phyloP scores from a whole-genome alignment of 2,797 vertebrate genomes.

The Tokudaia muenninki region DNA sequence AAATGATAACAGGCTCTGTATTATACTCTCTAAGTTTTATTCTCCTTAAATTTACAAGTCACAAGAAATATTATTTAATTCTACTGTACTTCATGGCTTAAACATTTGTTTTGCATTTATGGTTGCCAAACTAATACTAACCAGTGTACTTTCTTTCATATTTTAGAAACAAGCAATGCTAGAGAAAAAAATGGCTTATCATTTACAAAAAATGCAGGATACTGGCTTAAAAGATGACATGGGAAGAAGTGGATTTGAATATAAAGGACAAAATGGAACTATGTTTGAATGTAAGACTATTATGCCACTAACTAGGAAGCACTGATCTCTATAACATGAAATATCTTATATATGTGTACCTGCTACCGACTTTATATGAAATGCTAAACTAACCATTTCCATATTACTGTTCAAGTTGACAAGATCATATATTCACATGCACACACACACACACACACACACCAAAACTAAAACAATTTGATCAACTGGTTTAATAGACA shows the following conservation, averaged over 20 bases:
- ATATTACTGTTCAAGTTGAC: neutral
- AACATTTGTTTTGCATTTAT: slow-evolving; percentile 3
- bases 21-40: neutral
- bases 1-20: neutral
- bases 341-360: neutral
- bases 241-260: slow-evolving; percentile 58
- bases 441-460: neutral
- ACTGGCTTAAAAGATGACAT: slow-evolving; percentile 59
- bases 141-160: slow-evolving; percentile 28
- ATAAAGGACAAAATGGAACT: slow-evolving; percentile 46
- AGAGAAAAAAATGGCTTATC: slow-evolving; percentile 86
- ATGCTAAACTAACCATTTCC: neutral
- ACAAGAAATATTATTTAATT: neutral
- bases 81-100: neutral
- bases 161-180: slow-evolving; percentile 84
- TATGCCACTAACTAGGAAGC: slow-evolving; percentile 40
- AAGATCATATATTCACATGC: neutral
- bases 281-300: slow-evolving; percentile 63
- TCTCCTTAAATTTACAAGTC: neutral
- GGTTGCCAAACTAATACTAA: slow-evolving; percentile 48
- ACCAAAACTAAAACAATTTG: neutral
- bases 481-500: neutral
- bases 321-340: neutral
- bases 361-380: neutral
- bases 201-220: slow-evolving; percentile 83